A percentile compares a stretch with the other conserved stretches of the same genome.
These are phyloP conservation scores for Lamproptera curius DNA, from an alignment of 2,888 invertebrate genomes.

Conservation along the genomic window DNA sequence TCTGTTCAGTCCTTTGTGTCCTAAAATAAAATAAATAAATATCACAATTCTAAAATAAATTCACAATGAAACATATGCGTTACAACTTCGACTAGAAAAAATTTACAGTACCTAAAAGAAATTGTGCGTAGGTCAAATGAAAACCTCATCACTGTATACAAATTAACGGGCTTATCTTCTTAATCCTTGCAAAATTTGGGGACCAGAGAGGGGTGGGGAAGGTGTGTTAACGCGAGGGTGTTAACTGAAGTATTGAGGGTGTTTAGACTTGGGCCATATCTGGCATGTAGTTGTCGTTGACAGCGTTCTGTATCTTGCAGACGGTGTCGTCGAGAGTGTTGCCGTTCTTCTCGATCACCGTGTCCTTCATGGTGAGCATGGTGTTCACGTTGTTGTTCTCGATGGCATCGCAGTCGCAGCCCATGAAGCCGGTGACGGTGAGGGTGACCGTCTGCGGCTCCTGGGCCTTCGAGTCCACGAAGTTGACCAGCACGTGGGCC, in stretches of 20 bases:
- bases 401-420: slow-evolving; percentile 29
- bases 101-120: no score
- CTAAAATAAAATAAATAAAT: no score
- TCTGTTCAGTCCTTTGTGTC: no score
- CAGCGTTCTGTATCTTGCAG: slow-evolving; percentile 19
- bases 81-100: no score
- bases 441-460: slow-evolving; percentile 32
- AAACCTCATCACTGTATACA: no score
- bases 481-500: slow-evolving; percentile 40
- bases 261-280: slow-evolving; percentile 50
- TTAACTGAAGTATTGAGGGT: not conserved
- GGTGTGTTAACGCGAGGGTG: no score
- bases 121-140: no score
- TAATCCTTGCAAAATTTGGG: no score
- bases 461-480: slow-evolving; percentile 31
- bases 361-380: slow-evolving; percentile 30
- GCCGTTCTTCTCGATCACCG: slow-evolving; percentile 51
- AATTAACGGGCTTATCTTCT: no score
- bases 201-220: no score
- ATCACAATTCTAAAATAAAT: no score
- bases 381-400: slow-evolving; percentile 44
- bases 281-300: slow-evolving; percentile 37
- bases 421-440: slow-evolving; percentile 27
- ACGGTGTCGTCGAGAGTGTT: slow-evolving; percentile 35
- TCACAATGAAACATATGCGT: no score